Conservation (phyloP, 2,888 invertebrate genomes). For the Alloplasta piceator region DNA sequence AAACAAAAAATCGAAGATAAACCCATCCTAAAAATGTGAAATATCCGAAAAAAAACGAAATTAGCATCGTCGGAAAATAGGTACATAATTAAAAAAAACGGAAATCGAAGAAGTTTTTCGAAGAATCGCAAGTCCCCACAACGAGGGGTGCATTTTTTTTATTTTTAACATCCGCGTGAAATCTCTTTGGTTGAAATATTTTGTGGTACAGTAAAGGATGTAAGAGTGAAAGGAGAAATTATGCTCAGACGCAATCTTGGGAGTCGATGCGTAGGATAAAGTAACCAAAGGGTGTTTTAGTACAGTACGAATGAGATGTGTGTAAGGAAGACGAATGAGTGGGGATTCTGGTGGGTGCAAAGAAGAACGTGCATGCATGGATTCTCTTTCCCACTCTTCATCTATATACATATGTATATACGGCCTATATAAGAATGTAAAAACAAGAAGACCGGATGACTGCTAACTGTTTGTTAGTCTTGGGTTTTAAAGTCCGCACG, state of each 20-base stretch:
- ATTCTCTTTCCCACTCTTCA: conserved; percentile 14
- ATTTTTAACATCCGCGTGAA: too few species aligned
- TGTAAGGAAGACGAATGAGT: conserved; percentile 50
- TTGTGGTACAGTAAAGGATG: too few species aligned
- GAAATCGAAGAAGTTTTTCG: too few species aligned
- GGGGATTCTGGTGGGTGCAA: conserved; percentile 43
- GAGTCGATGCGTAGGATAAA: conserved; percentile 52
- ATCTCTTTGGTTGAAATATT: too few species aligned
- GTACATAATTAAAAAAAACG: too few species aligned
- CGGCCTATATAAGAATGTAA: conserved; percentile 80
- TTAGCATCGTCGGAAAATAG: too few species aligned
- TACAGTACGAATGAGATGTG: conserved; percentile 40
- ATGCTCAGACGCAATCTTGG: conserved; percentile 31
- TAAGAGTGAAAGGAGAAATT: conserved; percentile 42
- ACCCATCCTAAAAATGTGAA: too few species aligned
- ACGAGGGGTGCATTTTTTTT: too few species aligned
- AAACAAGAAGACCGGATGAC: conserved; percentile 83
- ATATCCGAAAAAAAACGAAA: too few species aligned
- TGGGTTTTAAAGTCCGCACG: conserved; percentile 83
- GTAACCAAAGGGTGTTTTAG: conserved; percentile 57
- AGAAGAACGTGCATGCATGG: conserved; percentile 20
- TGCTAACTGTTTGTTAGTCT: conserved; percentile 83
- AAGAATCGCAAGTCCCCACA: too few species aligned
- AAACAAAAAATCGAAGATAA: too few species aligned
- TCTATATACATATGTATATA: conserved; percentile 64